Percentiles rank a stretch among this genome's conserved stretches.
Evolutionary conservation across 2,797 vertebrate genomes (phyloP).

Genomic region (Acipenser ruthenus): DNA sequence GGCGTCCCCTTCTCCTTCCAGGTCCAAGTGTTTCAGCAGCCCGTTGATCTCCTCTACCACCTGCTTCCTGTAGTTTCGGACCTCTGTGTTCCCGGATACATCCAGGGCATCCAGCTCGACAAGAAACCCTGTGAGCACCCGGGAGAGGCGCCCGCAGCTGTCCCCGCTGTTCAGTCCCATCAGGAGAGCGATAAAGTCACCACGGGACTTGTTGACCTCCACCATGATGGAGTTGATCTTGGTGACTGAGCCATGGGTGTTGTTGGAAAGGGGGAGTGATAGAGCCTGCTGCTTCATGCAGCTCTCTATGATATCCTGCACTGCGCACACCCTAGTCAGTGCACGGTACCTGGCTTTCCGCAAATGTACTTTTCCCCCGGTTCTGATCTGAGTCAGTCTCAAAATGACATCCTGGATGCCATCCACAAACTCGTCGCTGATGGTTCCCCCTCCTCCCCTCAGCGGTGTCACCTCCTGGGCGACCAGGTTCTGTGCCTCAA

Average conservation of each 20-base stretch:
- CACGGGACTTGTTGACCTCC: conserved; percentile 81
- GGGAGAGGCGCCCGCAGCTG: conserved; percentile 85
- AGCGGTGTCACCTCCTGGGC: conserved; percentile 70
- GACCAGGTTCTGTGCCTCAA: conserved; percentile 73
- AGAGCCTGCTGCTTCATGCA: conserved; percentile 72
- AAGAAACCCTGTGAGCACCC: conserved; percentile 83
- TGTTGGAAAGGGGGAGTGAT: conserved; percentile 81
- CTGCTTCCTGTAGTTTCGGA: conserved; percentile 89
- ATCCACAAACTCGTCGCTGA: conserved; percentile 81
- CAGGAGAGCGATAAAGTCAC: conserved; percentile 81
- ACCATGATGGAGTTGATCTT: conserved; percentile 87
- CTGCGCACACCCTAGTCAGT: conserved; percentile 79
- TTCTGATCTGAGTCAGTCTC: conserved; percentile 88
- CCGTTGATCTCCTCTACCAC: conserved; percentile 94
- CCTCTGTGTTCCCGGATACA: conserved; percentile 75
- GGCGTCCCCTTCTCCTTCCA: conserved; percentile 84
- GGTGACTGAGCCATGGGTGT: conserved; percentile 77
- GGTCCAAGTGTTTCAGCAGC: conserved; percentile 81
- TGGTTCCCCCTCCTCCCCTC: conserved; percentile 56
- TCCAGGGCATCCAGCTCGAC: conserved; percentile 90
- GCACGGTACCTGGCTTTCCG: conserved; percentile 87
- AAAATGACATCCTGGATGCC: conserved; percentile 79
- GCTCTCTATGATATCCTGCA: conserved; percentile 86
- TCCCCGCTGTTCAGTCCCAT: conserved; percentile 82
- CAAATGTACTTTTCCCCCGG: conserved; percentile 77